Percentiles rank a stretch among this genome's conserved stretches.
Evolutionary conservation across 2,888 invertebrate genomes (phyloP).

Genomic region (Sphaerophoria rueppellii): DNA sequence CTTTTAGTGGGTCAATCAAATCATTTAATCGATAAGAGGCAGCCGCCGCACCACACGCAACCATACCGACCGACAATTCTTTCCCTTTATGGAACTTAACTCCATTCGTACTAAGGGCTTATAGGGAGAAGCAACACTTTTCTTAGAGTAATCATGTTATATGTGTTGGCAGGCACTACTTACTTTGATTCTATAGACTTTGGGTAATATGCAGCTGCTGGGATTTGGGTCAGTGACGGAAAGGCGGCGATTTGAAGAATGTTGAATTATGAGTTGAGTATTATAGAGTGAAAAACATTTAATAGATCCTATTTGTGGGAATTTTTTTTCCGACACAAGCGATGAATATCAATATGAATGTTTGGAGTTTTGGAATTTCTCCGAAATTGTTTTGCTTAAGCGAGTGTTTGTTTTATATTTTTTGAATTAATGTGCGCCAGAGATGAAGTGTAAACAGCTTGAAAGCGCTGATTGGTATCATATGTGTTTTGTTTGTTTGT

Average conservation of each 20-base stretch:
- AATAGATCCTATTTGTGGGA: slow-evolving; percentile 20
- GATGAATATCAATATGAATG: neutral
- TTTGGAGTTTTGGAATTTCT: slow-evolving; percentile 17
- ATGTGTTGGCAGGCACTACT: too few relatives aligned
- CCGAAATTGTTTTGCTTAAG: slow-evolving; percentile 18
- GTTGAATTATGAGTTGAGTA: slow-evolving; percentile 25
- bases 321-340: slow-evolving; percentile 16
- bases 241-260: slow-evolving; percentile 22
- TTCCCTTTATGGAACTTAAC: slow-evolving; percentile 19
- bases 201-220: slow-evolving; percentile 11
- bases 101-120: slow-evolving; percentile 25
- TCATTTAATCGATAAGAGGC: slow-evolving; percentile 34
- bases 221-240: slow-evolving; percentile 51
- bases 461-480: slow-evolving; percentile 50
- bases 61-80: neutral
- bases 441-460: slow-evolving; percentile 38
- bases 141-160: too few relatives aligned
- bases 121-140: neutral
- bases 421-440: neutral
- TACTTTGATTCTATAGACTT: too few relatives aligned
- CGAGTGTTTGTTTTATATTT: slow-evolving; percentile 18
- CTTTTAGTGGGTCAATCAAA: slow-evolving; percentile 50
- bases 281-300: neutral
- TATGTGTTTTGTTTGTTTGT: slow-evolving; percentile 16
- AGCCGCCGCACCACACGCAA: neutral